Percentiles rank a stretch among this genome's conserved stretches.
phyloP scores from a whole-genome alignment of 2,113 vertebrate genomes.

The Caretta caretta region DNA sequence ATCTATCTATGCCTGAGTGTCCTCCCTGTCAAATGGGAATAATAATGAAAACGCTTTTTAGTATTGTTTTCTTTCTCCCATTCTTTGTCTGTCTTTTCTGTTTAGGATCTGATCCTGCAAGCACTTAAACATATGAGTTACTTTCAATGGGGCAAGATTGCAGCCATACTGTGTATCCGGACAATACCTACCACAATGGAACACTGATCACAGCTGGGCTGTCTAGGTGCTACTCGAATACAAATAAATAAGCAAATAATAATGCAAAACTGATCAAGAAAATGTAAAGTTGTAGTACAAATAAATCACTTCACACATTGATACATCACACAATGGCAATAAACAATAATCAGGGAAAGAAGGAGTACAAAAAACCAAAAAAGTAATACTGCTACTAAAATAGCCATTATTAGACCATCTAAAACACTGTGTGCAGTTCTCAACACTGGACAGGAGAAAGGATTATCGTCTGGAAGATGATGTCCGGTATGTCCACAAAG shows the following conservation, averaged over 20 bases:
- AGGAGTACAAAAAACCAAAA: not conserved
- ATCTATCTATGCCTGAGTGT: not conserved
- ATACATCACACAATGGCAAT: not conserved
- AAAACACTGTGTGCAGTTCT: not conserved
- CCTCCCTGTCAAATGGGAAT: not conserved
- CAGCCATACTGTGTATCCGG: not conserved
- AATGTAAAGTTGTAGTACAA: not conserved
- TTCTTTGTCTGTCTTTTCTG: accelerated
- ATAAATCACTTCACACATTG: not conserved
- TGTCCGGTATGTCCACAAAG: not conserved
- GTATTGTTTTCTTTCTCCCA: accelerated
- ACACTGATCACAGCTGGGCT: not conserved
- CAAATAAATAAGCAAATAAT: not conserved
- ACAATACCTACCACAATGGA: not conserved
- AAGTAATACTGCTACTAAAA: not conserved
- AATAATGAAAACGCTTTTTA: not conserved
- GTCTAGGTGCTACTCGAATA: not conserved
- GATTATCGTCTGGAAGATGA: not conserved
- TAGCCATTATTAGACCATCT: not conserved
- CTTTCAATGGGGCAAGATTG: not conserved
- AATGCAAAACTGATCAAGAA: not conserved
- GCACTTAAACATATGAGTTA: not conserved
- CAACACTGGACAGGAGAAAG: not conserved
- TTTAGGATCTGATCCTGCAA: not conserved
- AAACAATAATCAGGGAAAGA: not conserved